phyloP scores from a whole-genome alignment of 2,888 invertebrate genomes.

The Caenorhabditis macrosperma region DNA sequence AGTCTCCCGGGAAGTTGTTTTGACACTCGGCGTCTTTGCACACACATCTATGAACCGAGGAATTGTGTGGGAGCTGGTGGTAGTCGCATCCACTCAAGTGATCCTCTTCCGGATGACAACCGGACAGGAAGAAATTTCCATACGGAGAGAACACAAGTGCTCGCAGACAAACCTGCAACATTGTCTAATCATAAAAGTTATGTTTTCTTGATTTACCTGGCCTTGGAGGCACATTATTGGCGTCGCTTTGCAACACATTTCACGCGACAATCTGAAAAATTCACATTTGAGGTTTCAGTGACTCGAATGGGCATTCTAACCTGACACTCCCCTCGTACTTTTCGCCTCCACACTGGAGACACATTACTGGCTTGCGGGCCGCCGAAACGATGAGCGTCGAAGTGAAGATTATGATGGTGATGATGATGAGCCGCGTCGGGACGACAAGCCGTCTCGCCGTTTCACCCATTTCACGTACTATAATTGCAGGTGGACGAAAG shows the following conservation, averaged over 20 bases:
- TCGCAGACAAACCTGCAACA: conserved; percentile 63
- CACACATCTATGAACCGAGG: conserved; percentile 65
- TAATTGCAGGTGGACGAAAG: conserved; percentile 32
- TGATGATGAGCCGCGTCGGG: conserved; percentile 18
- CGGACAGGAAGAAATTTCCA: conserved; percentile 65
- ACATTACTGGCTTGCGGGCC: conserved; percentile 34
- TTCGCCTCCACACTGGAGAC: conserved; percentile 64
- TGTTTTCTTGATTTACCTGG: no score
- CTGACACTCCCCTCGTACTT: conserved; percentile 60
- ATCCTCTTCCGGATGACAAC: conserved; percentile 65
- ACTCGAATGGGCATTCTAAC: conserved; percentile 30
- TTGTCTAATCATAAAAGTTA: no score
- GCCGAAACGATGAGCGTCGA: conserved; percentile 6
- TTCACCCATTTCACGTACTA: conserved; percentile 35
- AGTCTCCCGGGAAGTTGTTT: conserved; percentile 62
- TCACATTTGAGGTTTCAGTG: not conserved
- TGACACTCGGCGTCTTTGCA: conserved; percentile 63
- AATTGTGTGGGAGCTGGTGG: conserved; percentile 62
- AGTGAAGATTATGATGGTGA: conserved; percentile 11
- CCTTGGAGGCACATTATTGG: conserved; percentile 45
- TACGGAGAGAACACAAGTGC: conserved; percentile 63
- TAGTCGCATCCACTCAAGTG: conserved; percentile 62
- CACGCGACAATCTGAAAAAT: conserved; percentile 59
- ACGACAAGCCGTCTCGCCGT: conserved; percentile 22
- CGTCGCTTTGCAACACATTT: conserved; percentile 59